Evolutionary conservation across 2,888 invertebrate species (phyloP), one percentile per base, ranked within the genome.

Genomic region (Clanis bilineata): DNA sequence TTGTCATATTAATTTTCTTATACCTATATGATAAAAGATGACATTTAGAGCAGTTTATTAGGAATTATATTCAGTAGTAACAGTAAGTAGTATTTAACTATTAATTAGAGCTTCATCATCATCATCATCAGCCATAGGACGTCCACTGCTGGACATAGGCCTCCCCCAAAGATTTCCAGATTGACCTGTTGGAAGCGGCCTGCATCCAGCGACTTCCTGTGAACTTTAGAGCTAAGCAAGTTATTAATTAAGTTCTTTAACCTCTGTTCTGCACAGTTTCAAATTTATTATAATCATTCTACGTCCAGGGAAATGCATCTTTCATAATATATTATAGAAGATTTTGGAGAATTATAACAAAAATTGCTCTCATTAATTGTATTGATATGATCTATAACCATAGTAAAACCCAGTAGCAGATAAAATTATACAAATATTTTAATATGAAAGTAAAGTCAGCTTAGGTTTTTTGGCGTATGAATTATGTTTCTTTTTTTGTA

Each of bases 331-430:
- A 32, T 51, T 18, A 51, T 18, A 51, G 51, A 28, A 51, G 28
- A 51, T 32, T 51, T 18, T 9, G n/a, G 10, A 25, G 51, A 51
- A 51, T 9, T 51, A 18, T 7, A 32, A 41, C 10, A 32, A 28
- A 32, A 3, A 32, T 18, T 51, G 32, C 28, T 32, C 18, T 18
- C 28, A 51, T 51, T 51, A 32, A 51, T 51, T 51, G 51, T 32
- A 32, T 18, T 18, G 51, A 51, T 51, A 51, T 28, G 32, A 51
- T 51, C 51, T 28, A 15, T 3, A 10, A 10, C 15, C 2, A 9
- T 25, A n/a, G 47, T 47, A 28, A 51, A 51, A 28, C 9, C 28
- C 51, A 51, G 51, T 51, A 51, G 51, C 51, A 10, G 18, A 51
- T 51, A 10, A 51, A 51, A 51, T 32, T 51, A 32, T 32, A 18